Base-by-base conservation (phyloP, 2,888 invertebrate genomes). In the Euzetes globulus region DNA sequence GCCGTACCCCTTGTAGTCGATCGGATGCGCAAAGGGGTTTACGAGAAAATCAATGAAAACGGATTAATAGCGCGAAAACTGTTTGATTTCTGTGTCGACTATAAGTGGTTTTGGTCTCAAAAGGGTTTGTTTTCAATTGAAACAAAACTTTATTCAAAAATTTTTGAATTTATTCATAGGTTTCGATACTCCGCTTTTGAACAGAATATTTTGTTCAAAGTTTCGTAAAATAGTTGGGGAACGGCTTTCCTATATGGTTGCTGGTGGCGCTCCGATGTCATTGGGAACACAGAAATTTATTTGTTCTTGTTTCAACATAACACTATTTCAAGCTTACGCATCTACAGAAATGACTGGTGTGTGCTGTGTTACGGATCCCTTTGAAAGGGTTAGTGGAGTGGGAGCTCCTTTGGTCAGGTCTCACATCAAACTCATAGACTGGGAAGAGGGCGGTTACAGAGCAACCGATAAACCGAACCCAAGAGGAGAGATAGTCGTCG, bases 1-100 rank as follows among this genome's bases (percentile, higher is more conserved):
- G 89, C 94, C 70, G 98, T 99, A 60, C 98, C 98, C 76, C 86
- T 97, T 72, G 96, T 98, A 79, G 88, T 98, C 86, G 98, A 98
- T 84, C 89, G 98, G 80, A 92, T 98, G 82, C 95, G 94, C 81
- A 98, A 98, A 84, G 94, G 91, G 79, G 94, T 98, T 77, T 92
- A 92, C 81, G 96, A 97, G 81, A 94, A 94, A 83, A 92, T 98
- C 73, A 82, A 82, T 73, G 37, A n/a, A 25, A 90, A 89, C 79
- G 90, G 92, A 15, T 85, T 87, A 65, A 86, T 95, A 76, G 88
- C 89, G 75, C 88, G 89, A 82, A 89, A 91, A 0, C 85, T 98
- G 78, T 98, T 99, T 86, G 89, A 91, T 82, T 96, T 95, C 85
- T 94, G 94, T 0, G 95, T 94, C 83, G 87, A 90, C 74, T 97